phyloP scores from a whole-genome alignment of 1,140 invertebrate genomes.

The Alviniconcha marisindica region DNA sequence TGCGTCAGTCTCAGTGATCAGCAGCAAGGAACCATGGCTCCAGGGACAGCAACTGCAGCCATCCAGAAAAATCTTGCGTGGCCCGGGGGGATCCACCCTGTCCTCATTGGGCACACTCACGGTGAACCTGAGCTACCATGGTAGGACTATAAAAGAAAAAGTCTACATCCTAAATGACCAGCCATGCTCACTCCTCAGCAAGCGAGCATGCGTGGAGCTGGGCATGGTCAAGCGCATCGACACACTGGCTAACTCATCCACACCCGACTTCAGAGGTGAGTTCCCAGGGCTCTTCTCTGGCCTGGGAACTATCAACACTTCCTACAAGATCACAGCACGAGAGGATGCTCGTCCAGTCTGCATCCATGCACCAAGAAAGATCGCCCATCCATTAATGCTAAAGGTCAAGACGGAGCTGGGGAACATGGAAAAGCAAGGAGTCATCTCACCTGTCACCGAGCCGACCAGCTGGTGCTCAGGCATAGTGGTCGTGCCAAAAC shows the following conservation, averaged over 20 bases:
- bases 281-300: background rate
- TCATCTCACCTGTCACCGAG: background rate
- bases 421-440: background rate
- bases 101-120: no score
- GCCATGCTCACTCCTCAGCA: background rate
- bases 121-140: background rate
- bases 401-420: no score
- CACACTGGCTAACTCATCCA: background rate
- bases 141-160: background rate
- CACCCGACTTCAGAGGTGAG: background rate
- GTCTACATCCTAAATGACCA: background rate
- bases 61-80: no score
- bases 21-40: no score
- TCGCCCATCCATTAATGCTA: background rate
- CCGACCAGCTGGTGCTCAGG: constrained; percentile 9
- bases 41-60: no score
- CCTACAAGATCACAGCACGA: background rate
- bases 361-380: background rate
- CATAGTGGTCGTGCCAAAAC: constrained; percentile 27
- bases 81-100: no score
- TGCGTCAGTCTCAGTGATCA: no score
- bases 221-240: constrained; percentile 4
- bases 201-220: background rate
- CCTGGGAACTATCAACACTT: background rate
- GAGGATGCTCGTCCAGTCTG: background rate